Evolutionary conservation across 2,797 vertebrate species (phyloP).

Genomic region (Allobates femoralis): DNA sequence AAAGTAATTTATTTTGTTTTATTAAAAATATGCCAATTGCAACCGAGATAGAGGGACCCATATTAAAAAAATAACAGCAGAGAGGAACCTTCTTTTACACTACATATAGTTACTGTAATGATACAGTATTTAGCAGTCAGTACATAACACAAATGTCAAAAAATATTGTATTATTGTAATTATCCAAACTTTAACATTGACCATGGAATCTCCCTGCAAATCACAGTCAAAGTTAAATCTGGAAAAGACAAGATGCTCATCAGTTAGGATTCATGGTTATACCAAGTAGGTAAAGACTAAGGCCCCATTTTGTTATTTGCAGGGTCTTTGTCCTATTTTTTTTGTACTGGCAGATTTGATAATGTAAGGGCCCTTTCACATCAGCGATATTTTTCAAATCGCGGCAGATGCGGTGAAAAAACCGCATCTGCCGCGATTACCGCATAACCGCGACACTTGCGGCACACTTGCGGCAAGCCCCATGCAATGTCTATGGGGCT

Average conservation of each 20-base stretch:
- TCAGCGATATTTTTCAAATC: no score
- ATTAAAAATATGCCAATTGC: slow-evolving; percentile 25
- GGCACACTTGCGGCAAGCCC: no score
- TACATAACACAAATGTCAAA: background rate
- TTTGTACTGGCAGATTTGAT: no score
- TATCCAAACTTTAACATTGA: background rate
- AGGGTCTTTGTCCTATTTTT: no score
- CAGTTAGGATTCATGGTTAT: background rate
- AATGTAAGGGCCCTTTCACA: no score
- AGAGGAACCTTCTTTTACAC: background rate
- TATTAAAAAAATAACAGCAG: slow-evolving; percentile 4
- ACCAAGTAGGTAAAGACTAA: background rate
- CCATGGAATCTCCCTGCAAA: background rate
- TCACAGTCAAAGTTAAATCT: background rate
- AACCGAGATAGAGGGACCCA: background rate
- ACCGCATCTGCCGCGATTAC: no score
- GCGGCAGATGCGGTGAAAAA: no score
- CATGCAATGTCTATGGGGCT: no score
- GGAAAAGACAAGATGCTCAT: background rate
- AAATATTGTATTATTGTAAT: background rate
- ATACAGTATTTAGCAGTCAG: no score
- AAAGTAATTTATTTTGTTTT: slow-evolving; percentile 27
- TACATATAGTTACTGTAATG: background rate
- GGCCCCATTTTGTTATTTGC: no score
- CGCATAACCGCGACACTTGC: no score